A percentile compares a stretch with the other conserved stretches of the same genome.
These are phyloP conservation scores for Chrysogorgia sp. DNA, from an alignment of 92 coral and sea anemone genomes.

Conservation along the genomic window DNA sequence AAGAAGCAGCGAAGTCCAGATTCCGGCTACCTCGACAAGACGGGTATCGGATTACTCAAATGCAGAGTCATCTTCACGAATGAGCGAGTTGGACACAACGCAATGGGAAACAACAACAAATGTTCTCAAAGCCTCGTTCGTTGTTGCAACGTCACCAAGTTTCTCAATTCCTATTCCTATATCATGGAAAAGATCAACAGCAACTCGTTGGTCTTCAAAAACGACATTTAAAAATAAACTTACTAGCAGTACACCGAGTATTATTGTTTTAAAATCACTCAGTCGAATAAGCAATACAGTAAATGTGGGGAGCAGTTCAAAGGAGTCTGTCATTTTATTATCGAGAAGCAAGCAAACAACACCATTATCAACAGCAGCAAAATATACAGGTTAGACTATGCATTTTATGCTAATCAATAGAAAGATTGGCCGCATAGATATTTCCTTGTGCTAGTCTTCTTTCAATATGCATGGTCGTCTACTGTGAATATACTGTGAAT, in stretches of 20 bases:
- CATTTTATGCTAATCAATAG: too few species aligned
- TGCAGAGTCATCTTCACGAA: not conserved
- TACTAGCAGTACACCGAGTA: not conserved
- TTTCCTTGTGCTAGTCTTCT: too few species aligned
- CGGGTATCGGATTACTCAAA: not conserved
- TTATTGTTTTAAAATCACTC: not conserved
- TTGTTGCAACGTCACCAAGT: not conserved
- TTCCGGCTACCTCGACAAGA: not conserved
- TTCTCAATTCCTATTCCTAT: not conserved
- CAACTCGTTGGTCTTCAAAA: not conserved
- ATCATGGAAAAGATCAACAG: not conserved
- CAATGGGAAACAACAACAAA: not conserved
- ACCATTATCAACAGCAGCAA: too few species aligned
- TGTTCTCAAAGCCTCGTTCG: not conserved
- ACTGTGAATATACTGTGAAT: too few species aligned
- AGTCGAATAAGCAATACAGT: too few species aligned
- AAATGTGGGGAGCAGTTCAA: too few species aligned
- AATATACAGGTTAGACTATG: too few species aligned
- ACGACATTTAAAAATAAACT: not conserved
- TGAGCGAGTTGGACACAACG: not conserved
- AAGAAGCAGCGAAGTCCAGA: constrained; percentile 1
- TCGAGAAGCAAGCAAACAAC: too few species aligned
- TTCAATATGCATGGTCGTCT: too few species aligned
- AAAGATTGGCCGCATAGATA: too few species aligned
- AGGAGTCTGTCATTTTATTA: too few species aligned